A percentile compares a stretch with the other conserved stretches of the same genome.
Conservation (phyloP, 2,888 invertebrate genomes). For the Ormyrus pomaceus region DNA sequence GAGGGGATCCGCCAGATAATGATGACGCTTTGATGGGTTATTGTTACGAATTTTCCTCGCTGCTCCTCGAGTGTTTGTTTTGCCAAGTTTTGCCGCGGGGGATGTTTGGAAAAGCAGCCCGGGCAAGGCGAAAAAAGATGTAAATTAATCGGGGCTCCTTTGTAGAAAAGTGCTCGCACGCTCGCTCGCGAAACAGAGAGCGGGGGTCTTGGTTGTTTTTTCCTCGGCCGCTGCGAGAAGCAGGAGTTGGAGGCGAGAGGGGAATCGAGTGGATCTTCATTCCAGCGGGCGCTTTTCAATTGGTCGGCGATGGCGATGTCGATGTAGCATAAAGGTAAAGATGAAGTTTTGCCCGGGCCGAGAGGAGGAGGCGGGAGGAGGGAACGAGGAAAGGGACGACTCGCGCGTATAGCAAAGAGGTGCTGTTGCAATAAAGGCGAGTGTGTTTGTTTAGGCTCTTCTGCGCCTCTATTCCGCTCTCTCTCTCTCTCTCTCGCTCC, state of each 20-base stretch:
- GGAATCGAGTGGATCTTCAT: constrained; percentile 51
- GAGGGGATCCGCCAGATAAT: not conserved
- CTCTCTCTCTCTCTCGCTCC: constrained; percentile 10
- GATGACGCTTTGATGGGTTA: not conserved
- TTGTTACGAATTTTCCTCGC: no score
- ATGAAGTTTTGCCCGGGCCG: constrained; percentile 58
- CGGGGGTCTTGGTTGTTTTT: constrained; percentile 1
- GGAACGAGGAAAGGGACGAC: constrained; percentile 6
- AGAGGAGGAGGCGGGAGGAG: constrained; percentile 51
- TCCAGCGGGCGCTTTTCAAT: constrained; percentile 56
- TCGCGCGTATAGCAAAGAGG: constrained; percentile 56
- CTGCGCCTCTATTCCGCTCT: constrained; percentile 62
- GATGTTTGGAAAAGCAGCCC: no score
- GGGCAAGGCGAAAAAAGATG: constrained; percentile 14
- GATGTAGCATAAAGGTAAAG: constrained; percentile 55
- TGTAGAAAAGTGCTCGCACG: constrained; percentile 33
- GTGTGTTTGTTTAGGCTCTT: constrained; percentile 74
- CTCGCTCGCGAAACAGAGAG: not conserved
- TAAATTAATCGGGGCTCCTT: constrained; percentile 52
- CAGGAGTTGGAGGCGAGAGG: not conserved
- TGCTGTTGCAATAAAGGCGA: constrained; percentile 72
- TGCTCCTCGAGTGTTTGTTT: no score
- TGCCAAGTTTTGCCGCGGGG: no score
- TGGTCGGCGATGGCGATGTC: constrained; percentile 49
- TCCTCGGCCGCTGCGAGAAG: not conserved